phyloP scores from a whole-genome alignment of 2,888 invertebrate genomes.

The Cerastoderma edule region DNA sequence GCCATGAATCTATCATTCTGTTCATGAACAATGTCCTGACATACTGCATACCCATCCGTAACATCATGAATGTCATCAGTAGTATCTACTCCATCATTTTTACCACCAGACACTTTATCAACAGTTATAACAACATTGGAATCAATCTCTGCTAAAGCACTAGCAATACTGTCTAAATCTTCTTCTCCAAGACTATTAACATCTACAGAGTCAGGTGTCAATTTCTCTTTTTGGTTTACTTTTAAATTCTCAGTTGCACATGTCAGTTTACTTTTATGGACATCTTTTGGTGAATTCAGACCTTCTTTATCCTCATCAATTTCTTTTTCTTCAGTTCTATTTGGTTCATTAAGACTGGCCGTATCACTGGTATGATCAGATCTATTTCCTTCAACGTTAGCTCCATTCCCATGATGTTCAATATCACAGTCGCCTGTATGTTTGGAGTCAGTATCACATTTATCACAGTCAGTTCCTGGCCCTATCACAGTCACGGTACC shows the following conservation, averaged over 20 bases:
- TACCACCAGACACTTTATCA: background rate
- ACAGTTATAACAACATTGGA: constrained; percentile 27
- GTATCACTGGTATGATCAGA: constrained; percentile 1
- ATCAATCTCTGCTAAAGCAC: constrained; percentile 28
- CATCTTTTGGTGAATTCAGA: background rate
- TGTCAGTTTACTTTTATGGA: background rate
- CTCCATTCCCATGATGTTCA: constrained; percentile 8
- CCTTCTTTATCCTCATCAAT: too few species aligned
- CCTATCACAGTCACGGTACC: constrained; percentile 26
- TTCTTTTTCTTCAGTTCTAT: background rate
- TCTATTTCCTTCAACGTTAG: constrained; percentile 11
- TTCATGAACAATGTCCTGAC: constrained; percentile 35
- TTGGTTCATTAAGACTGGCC: background rate
- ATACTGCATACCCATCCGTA: constrained; percentile 43
- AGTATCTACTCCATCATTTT: background rate
- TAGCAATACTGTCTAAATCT: background rate
- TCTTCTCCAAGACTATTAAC: background rate
- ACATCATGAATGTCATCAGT: constrained; percentile 13
- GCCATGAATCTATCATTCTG: background rate
- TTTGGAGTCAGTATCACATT: background rate
- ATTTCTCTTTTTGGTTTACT: background rate
- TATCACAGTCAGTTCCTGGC: background rate
- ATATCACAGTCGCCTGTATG: background rate
- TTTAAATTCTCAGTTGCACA: background rate
- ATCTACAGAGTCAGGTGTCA: background rate